Evolutionary conservation across 1,140 invertebrate species (phyloP), one percentile per base, ranked within the genome.

Genomic region (Holotrichia oblita): DNA sequence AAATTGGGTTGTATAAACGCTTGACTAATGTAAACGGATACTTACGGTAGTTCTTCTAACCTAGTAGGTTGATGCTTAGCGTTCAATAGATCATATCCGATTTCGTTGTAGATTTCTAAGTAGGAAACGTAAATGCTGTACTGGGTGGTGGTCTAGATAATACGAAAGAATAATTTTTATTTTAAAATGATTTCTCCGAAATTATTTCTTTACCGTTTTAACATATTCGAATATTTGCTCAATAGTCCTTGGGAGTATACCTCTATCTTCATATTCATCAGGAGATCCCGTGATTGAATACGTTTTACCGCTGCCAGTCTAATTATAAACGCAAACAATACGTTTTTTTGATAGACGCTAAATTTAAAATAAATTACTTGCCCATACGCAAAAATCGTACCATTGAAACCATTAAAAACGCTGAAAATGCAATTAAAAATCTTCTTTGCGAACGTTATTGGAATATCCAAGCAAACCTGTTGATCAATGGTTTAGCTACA

Each of bases 341-440:
- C 48, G 7, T 61, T 22, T 40, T 34, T 34, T 79, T 78, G 61
- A 40, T 80, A 77, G 72, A 76, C 22, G 24, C 78, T 79, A 61
- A 4, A 42, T 76, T 79, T 77, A 77, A 40, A 44, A n/a, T 9
- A 42, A n/a, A 40, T 78, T 85, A 88, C 88, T 88, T 95, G 94
- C 41, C 94, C 94, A 84, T 96, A 96, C 0, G 94, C 94, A 89
- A 96, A 95, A 79, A 96, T 94, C n/a, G 94, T 95, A 74, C 94
- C 94, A 88, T 95, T 95, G 88, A 93, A 95, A 2, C 94, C 94
- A 82, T 89, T 88, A 9, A 95, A 88, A 8, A 93, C 92, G 73
- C 88, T 89, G 78, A 41, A 86, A 86, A 42, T 78, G n/a, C 48
- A 55, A 55, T n/a, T 55, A 14, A 55, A 77, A 77, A 81, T 14